phyloP scores from a whole-genome alignment of 2,113 vertebrate genomes.

The Sardina pilchardus region DNA sequence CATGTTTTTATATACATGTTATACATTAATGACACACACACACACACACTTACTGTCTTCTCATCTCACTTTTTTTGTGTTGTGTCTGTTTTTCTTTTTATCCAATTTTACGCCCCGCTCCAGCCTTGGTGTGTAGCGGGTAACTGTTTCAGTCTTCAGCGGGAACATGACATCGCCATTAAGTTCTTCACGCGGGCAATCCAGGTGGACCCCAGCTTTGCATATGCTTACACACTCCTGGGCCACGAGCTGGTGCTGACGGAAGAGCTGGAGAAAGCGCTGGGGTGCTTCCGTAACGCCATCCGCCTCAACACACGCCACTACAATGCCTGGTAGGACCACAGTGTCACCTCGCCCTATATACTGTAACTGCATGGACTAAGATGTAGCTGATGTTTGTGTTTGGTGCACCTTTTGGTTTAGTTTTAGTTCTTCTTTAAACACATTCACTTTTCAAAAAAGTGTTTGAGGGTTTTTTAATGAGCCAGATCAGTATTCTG shows the following conservation, averaged over 20 bases:
- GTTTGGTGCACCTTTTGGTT: no score
- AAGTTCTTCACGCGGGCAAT: conserved; percentile 99
- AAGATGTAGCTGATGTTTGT: no score
- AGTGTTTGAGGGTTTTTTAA: no score
- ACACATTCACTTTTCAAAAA: no score
- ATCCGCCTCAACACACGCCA: conserved; percentile 94
- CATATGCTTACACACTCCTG: conserved; percentile 94
- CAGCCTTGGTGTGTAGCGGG: conserved; percentile 98
- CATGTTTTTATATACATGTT: no score
- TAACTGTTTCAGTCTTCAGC: conserved; percentile 97
- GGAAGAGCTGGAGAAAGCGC: conserved; percentile 93
- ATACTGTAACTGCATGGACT: no score
- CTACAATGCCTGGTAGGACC: conserved; percentile 88
- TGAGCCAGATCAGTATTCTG: no score
- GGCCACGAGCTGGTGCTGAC: conserved; percentile 96
- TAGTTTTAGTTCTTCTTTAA: no score
- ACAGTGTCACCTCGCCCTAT: background rate
- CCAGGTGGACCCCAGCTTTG: conserved; percentile 96
- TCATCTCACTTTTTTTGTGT: background rate
- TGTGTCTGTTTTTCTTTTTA: background rate
- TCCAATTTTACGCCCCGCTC: background rate
- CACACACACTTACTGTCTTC: background rate
- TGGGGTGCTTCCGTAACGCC: conserved; percentile 95
- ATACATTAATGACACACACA: no score
- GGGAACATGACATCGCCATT: conserved; percentile 97